phyloP scores from a whole-genome alignment of 2,797 vertebrate species.

The Gymnoscopelus braueri region DNA sequence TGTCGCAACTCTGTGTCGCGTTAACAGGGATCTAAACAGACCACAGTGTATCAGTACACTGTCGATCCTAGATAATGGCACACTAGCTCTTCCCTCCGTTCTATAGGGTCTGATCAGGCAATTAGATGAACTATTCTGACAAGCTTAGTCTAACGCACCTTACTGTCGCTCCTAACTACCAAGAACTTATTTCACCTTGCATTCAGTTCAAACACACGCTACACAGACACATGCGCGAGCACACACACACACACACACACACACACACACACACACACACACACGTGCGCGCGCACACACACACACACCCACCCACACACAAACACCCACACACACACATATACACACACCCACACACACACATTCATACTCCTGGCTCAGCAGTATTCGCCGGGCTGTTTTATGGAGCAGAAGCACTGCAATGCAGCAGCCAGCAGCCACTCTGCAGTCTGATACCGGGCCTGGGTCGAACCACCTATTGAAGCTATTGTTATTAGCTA shows the following conservation, averaged over 20 bases:
- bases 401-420: conserved; percentile 50
- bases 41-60: too few relatives aligned
- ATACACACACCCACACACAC: conserved; percentile 9
- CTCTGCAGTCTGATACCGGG: background rate
- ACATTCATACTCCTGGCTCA: conserved; percentile 30
- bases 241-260: conserved; percentile 20
- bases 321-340: background rate
- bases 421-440: conserved; percentile 41
- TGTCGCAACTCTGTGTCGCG: too few relatives aligned
- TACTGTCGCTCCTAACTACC: conserved; percentile 2
- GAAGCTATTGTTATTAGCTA: too few relatives aligned
- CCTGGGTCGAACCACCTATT: background rate
- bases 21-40: too few relatives aligned
- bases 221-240: conserved; percentile 10
- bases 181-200: background rate
- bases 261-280: conserved; percentile 15
- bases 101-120: too few relatives aligned
- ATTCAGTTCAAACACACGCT: conserved; percentile 7
- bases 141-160: background rate
- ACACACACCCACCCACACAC: conserved; percentile 17
- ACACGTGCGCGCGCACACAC: conserved; percentile 9
- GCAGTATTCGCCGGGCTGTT: conserved; percentile 32
- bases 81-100: too few relatives aligned
- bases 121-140: too few relatives aligned
- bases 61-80: too few relatives aligned